Percentiles rank a stretch among this genome's conserved stretches.
phyloP scores from a whole-genome alignment of 1,140 invertebrate species.

The Heliconius himera region DNA sequence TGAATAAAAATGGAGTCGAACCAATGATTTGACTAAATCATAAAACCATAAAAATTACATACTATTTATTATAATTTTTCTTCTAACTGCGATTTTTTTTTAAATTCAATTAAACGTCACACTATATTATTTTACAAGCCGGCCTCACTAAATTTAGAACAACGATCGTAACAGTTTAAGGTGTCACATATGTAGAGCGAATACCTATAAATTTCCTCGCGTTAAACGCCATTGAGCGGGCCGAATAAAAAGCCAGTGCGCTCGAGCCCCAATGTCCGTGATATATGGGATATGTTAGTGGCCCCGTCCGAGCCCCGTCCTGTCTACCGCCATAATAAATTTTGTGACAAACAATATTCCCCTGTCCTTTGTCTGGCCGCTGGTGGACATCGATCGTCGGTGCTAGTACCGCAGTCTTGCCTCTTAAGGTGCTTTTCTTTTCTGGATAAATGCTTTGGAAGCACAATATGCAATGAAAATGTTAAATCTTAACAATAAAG shows the following conservation, averaged over 20 bases:
- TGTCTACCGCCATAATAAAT: slow-evolving; percentile 72
- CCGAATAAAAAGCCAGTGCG: slow-evolving; percentile 31
- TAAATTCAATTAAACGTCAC: neutral
- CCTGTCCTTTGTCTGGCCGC: slow-evolving; percentile 67
- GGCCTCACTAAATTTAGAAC: neutral
- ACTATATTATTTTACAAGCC: neutral
- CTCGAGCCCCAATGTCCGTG: slow-evolving; percentile 40
- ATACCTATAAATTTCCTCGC: slow-evolving; percentile 23
- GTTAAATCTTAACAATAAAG: neutral
- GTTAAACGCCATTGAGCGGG: slow-evolving; percentile 11
- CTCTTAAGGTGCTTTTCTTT: slow-evolving; percentile 26
- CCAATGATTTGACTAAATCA: too few relatives aligned
- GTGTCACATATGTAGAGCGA: slow-evolving; percentile 10
- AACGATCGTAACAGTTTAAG: slow-evolving; percentile 3
- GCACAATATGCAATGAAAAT: neutral
- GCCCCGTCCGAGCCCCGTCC: slow-evolving; percentile 46
- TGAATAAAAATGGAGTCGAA: too few relatives aligned
- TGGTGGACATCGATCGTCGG: slow-evolving; percentile 60
- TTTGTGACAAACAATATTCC: slow-evolving; percentile 78
- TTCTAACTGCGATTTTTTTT: neutral
- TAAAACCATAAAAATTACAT: too few relatives aligned
- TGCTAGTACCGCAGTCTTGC: slow-evolving; percentile 42
- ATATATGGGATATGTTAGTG: slow-evolving; percentile 53
- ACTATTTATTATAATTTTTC: neutral
- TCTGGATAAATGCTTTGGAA: neutral